phyloP scores from a whole-genome alignment of 1,140 invertebrate genomes.

The Leptinotarsa defecta region DNA sequence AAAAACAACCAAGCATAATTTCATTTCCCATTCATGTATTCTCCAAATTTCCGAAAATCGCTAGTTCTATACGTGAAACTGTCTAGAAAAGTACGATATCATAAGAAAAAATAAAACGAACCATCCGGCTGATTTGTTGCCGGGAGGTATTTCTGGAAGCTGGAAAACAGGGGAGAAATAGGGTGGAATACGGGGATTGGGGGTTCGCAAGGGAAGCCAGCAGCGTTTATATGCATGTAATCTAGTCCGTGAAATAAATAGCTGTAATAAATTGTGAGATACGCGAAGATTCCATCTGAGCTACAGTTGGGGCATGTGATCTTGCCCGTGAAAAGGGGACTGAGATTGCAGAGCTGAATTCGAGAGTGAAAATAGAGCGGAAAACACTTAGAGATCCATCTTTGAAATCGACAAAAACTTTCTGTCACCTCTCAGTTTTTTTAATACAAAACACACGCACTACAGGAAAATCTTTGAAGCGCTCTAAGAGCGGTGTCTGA shows the following conservation, averaged over 20 bases:
- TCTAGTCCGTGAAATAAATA: constrained; percentile 54
- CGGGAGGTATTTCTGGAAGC: background rate
- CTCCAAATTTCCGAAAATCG: background rate
- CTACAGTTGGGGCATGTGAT: constrained; percentile 13
- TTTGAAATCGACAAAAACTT: no score
- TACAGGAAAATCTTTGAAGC: no score
- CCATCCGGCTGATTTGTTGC: constrained; percentile 1
- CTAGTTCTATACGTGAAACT: background rate
- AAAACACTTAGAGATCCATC: background rate
- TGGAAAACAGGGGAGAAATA: background rate
- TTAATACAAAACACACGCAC: no score
- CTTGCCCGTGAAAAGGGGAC: background rate
- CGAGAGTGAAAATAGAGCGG: background rate
- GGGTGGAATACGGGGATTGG: constrained; percentile 12
- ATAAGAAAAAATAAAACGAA: constrained; percentile 9
- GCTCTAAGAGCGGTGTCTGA: no score
- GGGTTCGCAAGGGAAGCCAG: constrained; percentile 28
- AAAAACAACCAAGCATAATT: no score
- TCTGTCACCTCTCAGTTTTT: no score
- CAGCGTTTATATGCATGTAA: constrained; percentile 55
- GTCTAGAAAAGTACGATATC: background rate
- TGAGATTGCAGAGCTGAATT: background rate
- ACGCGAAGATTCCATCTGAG: constrained; percentile 30
- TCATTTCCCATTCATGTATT: no score
- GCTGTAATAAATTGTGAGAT: constrained; percentile 50